Evolutionary conservation across 2,888 invertebrate genomes (phyloP).

Genomic region (Leptinotarsa tumamoca): DNA sequence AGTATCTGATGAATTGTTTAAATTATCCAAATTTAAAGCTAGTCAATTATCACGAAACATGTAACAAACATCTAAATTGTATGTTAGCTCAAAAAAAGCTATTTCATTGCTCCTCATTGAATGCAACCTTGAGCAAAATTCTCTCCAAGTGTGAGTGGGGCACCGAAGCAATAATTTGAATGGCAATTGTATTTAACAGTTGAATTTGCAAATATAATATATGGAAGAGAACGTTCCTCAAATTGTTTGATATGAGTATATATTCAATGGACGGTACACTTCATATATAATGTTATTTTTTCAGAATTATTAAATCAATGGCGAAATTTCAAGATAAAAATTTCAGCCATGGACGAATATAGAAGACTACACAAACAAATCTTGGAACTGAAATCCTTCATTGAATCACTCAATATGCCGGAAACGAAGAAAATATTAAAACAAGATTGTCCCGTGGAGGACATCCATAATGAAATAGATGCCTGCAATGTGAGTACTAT

Average conservation of each 20-base stretch:
- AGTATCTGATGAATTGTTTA: too few species aligned
- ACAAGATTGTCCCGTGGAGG: conserved; percentile 58
- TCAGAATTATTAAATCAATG: conserved; percentile 68
- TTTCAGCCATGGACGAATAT: conserved; percentile 63
- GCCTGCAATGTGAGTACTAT: conserved; percentile 61
- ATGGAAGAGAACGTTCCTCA: not conserved
- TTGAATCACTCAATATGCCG: conserved; percentile 57
- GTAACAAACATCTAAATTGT: not conserved
- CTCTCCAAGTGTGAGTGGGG: not conserved
- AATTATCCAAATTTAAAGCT: not conserved
- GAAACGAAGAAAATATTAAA: conserved; percentile 43
- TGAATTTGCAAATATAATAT: not conserved
- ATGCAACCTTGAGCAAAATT: conserved; percentile 2
- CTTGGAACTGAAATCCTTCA: conserved; percentile 61
- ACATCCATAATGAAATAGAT: conserved; percentile 63
- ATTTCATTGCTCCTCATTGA: not conserved
- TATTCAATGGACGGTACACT: not conserved
- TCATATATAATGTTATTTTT: conserved; percentile 36
- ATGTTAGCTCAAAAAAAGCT: not conserved
- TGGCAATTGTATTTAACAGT: not conserved
- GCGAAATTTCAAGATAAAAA: conserved; percentile 67
- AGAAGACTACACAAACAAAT: conserved; percentile 63
- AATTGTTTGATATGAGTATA: not conserved
- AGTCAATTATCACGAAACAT: not conserved
- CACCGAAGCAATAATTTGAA: not conserved